Evolutionary conservation across 2,888 invertebrate species (phyloP), one percentile per base, ranked within the genome.

Genomic region (Fissipunctia ypsillon): DNA sequence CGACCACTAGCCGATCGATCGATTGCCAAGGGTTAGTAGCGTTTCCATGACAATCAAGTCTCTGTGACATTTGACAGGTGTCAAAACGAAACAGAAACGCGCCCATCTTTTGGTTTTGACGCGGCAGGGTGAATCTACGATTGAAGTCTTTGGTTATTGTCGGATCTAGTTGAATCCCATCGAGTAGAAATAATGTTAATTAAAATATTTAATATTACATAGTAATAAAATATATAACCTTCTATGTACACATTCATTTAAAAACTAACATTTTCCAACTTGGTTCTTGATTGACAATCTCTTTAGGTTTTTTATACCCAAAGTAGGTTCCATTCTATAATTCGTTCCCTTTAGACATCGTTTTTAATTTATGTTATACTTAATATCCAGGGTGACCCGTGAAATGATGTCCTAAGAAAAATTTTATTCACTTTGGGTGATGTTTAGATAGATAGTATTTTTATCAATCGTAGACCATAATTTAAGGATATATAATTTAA

Each of bases 281-380:
- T 83, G 68, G 68, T 69, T 79, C 68, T 28, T 38, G 31, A 52
- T 69, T 50, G 19, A 25, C 45, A 61, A 57, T 80, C n/a, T 45
- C 43, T 57, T 45, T 35, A 25, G 57, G 25, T 59, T 6, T 59
- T 6, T 67, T 31, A 41, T 41, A 50, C 56, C 63, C n/a, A n/a
- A n/a, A n/a, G n/a, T 31, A 56, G 50, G 22, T 72, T 64, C 43
- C 43, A 0, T 66, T 83, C 10, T 56, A 68, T 83, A 80, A 80
- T 80, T 80, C 80, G 83, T 78, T 72, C 77, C 67, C 22, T 83
- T 80, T 83, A 78, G 72, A 83, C 79, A 83, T 71, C 48, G 64
- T 72, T 81, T 60, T 76, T 35, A 63, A 63, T 66, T 28, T 68
- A 78, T 9, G 31, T 52, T 68, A 67, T 66, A 76, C 54, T 61